Evolutionary conservation across 2,888 invertebrate genomes (phyloP), one percentile per base, ranked within the genome.

Genomic region (Ormyrus thymus): DNA sequence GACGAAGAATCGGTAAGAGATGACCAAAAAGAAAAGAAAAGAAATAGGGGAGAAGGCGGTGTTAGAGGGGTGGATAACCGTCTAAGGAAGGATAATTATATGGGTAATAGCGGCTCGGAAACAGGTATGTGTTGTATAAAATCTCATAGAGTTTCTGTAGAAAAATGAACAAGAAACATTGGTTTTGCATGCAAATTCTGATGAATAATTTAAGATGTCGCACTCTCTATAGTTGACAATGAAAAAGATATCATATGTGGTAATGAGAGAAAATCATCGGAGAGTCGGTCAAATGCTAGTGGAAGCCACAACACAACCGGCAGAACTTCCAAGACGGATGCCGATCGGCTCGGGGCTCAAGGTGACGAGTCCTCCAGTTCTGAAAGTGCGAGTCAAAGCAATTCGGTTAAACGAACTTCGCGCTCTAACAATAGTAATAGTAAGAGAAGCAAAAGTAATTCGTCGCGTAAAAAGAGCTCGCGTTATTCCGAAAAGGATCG

Each of bases 161-260:
- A 43, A 61, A 53, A 9, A 72, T 72, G 2, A 11, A 59, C 2
- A 74, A 43, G 51, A 58, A 13, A 65, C 78, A 79, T 66, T 83
- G 71, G 43, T 45, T 62, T 56, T 51, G 45, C 43, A 50, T 7
- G 43, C 13, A 69, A 50, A 29, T 51, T 66, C 6, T 68, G 11
- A 9, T 61, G 58, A 65, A 69, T 69, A 74, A 73, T 43, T 62
- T 29, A 56, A 68, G 70, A 79, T 78, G 82, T 84, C 82, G 83
- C 84, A 84, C 86, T 89, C 56, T 68, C 66, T 53, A 86, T 87
- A 89, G 89, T 87, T 87, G 87, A 77, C 76, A 77, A 89, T 87
- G 89, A 89, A 83, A 89, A 88, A 87, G 89, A 87, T 87, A 88
- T 86, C 86, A 83, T 88, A 84, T 87, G 86, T 87, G 69, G 62